Evolutionary conservation across 2,888 invertebrate species (phyloP).

Genomic region (Julus scandinavius): DNA sequence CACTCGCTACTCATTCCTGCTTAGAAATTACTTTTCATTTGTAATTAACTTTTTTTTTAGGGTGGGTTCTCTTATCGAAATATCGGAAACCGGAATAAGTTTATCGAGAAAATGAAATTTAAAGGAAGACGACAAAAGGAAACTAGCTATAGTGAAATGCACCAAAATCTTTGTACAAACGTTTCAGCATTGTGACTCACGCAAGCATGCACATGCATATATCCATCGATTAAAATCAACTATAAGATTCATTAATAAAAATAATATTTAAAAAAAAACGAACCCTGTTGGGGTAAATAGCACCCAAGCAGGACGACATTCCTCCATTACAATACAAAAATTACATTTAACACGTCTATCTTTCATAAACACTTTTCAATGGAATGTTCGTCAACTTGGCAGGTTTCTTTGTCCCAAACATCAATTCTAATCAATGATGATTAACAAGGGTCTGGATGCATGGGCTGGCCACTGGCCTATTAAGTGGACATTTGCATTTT

Average conservation of each 20-base stretch:
- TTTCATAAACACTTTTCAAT: too few species aligned
- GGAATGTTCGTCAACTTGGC: not conserved
- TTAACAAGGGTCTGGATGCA: not conserved
- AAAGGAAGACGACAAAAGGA: conserved; percentile 33
- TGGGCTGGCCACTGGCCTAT: not conserved
- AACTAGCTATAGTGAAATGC: conserved; percentile 3
- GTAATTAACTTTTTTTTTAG: not conserved
- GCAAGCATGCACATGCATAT: not conserved
- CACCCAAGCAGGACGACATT: not conserved
- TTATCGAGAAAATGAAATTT: conserved; percentile 4
- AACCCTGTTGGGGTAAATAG: not conserved
- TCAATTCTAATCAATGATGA: conserved; percentile 22
- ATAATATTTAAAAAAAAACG: not conserved
- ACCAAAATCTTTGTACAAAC: not conserved
- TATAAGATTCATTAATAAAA: conserved; percentile 10
- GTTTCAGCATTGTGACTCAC: not conserved
- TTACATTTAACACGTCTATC: too few species aligned
- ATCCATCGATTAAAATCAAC: not conserved
- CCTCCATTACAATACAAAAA: not conserved
- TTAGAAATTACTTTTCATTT: not conserved
- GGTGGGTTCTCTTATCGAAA: conserved; percentile 32
- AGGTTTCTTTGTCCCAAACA: not conserved
- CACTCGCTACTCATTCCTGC: not conserved
- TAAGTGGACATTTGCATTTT: conserved; percentile 36
- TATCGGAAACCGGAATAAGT: conserved; percentile 37